Percentiles rank a stretch among this genome's conserved stretches.
Conservation (phyloP, 1,140 invertebrate genomes). For the Homarus americanus region DNA sequence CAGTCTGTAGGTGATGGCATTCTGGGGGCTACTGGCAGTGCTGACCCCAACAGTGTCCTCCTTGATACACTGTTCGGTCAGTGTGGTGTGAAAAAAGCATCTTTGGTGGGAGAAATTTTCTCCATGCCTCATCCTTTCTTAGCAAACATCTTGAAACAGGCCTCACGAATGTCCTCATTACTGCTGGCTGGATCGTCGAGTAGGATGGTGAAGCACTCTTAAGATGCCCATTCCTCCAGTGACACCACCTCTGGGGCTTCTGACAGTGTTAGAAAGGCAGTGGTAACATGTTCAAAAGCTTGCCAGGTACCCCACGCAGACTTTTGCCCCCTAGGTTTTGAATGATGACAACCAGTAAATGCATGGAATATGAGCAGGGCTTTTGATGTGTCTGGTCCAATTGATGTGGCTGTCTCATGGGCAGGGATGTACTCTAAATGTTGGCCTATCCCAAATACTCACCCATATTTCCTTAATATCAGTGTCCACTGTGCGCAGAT, state of each 20-base stretch:
- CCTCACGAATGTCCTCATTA: background rate
- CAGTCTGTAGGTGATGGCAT: slow-evolving; percentile 28
- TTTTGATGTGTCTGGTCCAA: too few relatives aligned
- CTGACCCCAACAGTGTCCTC: background rate
- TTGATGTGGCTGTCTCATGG: slow-evolving; percentile 5
- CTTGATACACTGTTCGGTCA: slow-evolving; percentile 18
- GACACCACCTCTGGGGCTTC: background rate
- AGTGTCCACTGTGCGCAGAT: too few relatives aligned
- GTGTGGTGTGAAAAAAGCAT: slow-evolving; percentile 16
- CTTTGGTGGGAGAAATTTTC: slow-evolving; percentile 22
- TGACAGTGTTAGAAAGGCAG: background rate
- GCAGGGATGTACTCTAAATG: slow-evolving; percentile 37
- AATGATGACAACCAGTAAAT: too few relatives aligned
- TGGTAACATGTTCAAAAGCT: background rate
- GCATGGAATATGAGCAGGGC: too few relatives aligned
- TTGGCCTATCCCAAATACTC: slow-evolving; percentile 2
- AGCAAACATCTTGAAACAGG: background rate
- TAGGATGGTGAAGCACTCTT: slow-evolving; percentile 6
- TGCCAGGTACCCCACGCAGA: slow-evolving; percentile 7
- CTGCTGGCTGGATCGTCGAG: background rate
- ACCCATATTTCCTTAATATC: too few relatives aligned
- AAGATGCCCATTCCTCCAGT: background rate
- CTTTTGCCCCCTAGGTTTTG: background rate
- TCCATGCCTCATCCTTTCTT: background rate
- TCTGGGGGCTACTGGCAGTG: background rate